Conservation (phyloP, 2,888 invertebrate species). For the Bembecia ichneumoniformis region DNA sequence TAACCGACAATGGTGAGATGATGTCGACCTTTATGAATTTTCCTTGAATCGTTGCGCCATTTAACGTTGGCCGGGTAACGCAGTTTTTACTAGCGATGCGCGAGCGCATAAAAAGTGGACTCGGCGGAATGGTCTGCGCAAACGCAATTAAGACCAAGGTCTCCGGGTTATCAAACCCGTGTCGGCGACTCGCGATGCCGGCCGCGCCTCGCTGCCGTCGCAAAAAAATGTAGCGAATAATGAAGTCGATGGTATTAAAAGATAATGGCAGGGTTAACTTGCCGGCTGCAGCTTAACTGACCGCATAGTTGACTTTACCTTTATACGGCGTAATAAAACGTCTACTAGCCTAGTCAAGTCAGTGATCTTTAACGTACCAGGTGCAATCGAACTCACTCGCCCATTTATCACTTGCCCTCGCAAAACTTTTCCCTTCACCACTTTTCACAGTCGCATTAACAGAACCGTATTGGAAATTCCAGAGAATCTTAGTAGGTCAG, state of each 20-base stretch:
- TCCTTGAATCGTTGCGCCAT: constrained; percentile 42
- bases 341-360: constrained; percentile 14
- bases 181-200: constrained; percentile 52
- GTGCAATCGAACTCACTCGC: background rate
- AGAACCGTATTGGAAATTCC: constrained; percentile 26
- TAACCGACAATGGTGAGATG: constrained; percentile 39
- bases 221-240: constrained; percentile 68
- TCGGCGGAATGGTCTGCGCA: constrained; percentile 64
- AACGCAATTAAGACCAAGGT: constrained; percentile 73
- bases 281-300: constrained; percentile 41
- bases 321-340: constrained; percentile 20
- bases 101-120: constrained; percentile 70
- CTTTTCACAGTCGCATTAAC: background rate
- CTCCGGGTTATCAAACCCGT: constrained; percentile 72
- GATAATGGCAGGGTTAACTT: constrained; percentile 62
- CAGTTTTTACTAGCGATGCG: constrained; percentile 68
- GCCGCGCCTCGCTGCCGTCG: constrained; percentile 56
- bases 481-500: constrained; percentile 45
- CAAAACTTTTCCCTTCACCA: background rate
- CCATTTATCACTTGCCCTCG: background rate
- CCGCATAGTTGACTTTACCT: constrained; percentile 26
- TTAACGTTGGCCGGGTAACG: constrained; percentile 50
- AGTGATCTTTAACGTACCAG: constrained; percentile 11
- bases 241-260: constrained; percentile 68
- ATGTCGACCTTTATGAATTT: constrained; percentile 35